These are phyloP conservation scores for Xiphorhynchus elegans DNA, from an alignment of 2,113 vertebrate genomes.

Conservation along the genomic window DNA sequence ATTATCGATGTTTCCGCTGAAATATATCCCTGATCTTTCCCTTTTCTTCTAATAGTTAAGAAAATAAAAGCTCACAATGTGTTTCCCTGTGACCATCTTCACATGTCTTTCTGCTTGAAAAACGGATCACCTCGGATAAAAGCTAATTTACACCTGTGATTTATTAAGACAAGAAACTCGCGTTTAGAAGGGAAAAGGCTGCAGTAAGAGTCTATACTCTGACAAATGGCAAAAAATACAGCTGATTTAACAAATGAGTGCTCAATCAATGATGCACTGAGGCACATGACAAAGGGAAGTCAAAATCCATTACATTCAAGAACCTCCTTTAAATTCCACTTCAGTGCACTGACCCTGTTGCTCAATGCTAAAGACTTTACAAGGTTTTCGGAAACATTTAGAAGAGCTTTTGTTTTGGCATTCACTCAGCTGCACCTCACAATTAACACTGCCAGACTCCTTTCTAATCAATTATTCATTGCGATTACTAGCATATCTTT, in stretches of 20 bases:
- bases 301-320: conserved; percentile 89
- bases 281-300: conserved; percentile 88
- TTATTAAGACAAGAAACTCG: conserved; percentile 29
- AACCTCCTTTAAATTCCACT: conserved; percentile 85
- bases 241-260: conserved; percentile 92
- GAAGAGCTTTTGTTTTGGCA: conserved; percentile 71
- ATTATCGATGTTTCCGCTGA: conserved; percentile 20
- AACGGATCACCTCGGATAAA: conserved; percentile 30
- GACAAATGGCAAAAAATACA: conserved; percentile 65
- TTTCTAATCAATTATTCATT: conserved; percentile 78
- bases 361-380: conserved; percentile 80
- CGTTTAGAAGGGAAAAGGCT: conserved; percentile 36
- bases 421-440: conserved; percentile 72
- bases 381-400: conserved; percentile 74
- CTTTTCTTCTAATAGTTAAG: background rate
- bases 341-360: conserved; percentile 82
- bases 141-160: conserved; percentile 20
- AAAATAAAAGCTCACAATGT: background rate
- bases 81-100: background rate
- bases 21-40: background rate
- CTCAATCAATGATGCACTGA: conserved; percentile 89
- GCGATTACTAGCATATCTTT: conserved; percentile 74
- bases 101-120: background rate
- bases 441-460: conserved; percentile 76
- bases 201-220: conserved; percentile 41